Conservation (phyloP, 1,140 invertebrate species). For the Maniola jurtina region DNA sequence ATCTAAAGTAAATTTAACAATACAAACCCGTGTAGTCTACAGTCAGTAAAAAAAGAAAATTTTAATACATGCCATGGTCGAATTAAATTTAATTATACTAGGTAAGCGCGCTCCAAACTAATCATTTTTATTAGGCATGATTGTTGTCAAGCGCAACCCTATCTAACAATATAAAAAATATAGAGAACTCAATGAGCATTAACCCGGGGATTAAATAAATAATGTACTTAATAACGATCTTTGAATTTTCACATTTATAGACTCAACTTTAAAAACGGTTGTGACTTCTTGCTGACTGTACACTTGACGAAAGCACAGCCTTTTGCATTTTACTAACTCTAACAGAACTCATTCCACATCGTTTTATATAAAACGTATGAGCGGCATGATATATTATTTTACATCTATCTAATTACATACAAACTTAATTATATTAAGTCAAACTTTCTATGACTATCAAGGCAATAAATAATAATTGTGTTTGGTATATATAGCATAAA, state of each 20-base stretch:
- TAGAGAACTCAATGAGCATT: too few species aligned
- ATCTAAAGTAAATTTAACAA: too few species aligned
- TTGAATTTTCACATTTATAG: too few species aligned
- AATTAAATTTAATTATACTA: too few species aligned
- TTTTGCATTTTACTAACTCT: not conserved
- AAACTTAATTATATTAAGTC: not conserved
- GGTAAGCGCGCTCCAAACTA: too few species aligned
- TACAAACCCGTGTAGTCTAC: not conserved
- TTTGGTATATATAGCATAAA: slow-evolving; percentile 1
- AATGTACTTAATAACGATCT: too few species aligned
- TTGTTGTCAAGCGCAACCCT: too few species aligned
- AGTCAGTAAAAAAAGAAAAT: not conserved
- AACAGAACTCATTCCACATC: not conserved
- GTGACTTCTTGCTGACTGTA: not conserved
- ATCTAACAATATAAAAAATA: too few species aligned
- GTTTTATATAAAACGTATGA: not conserved
- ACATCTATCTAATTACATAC: not conserved
- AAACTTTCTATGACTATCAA: not conserved
- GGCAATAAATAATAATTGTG: slow-evolving; percentile 1
- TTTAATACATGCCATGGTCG: too few species aligned
- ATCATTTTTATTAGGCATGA: too few species aligned
- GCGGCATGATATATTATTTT: not conserved
- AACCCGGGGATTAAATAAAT: too few species aligned
- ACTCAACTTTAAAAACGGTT: too few species aligned
- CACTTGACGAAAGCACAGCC: not conserved